These are phyloP conservation scores for Drosophila setosimentum DNA, from an alignment of 2,888 invertebrate species.

Conservation along the genomic window DNA sequence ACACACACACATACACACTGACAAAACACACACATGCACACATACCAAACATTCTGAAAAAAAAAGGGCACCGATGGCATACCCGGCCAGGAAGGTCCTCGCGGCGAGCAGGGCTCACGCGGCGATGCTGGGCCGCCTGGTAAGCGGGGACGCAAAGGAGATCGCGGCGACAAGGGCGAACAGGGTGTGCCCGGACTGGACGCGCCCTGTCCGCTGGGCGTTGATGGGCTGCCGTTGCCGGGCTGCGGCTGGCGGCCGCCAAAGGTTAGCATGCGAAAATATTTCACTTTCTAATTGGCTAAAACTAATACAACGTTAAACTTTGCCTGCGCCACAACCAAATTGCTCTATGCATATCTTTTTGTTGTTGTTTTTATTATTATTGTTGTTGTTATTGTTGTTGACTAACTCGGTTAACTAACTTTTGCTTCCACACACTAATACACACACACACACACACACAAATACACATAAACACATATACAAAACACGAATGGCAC, in stretches of 20 bases:
- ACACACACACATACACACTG: conserved; percentile 14
- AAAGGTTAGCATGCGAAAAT: conserved; percentile 87
- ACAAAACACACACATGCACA: conserved; percentile 15
- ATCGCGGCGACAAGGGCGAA: conserved; percentile 96
- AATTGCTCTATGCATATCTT: conserved; percentile 20
- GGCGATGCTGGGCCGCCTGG: conserved; percentile 92
- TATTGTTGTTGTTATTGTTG: conserved; percentile 51
- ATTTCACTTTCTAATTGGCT: conserved; percentile 59
- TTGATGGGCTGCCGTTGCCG: conserved; percentile 97
- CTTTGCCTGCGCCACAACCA: conserved; percentile 60
- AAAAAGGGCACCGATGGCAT: conserved; percentile 95
- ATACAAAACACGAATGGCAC: conserved; percentile 30
- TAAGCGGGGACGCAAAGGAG: conserved; percentile 96
- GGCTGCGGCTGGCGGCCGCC: conserved; percentile 97
- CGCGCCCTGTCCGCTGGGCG: conserved; percentile 98
- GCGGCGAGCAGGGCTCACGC: conserved; percentile 95
- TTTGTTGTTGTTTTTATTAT: conserved; percentile 31
- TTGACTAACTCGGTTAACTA: conserved; percentile 77
- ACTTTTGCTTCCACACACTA: conserved; percentile 78
- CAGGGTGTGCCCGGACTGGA: conserved; percentile 98
- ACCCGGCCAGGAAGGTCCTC: conserved; percentile 96
- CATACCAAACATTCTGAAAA: conserved; percentile 17
- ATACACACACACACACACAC: conserved; percentile 36
- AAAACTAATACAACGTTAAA: conserved; percentile 35
- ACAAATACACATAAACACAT: conserved; percentile 35